A percentile compares a stretch with the other conserved stretches of the same genome.
Evolutionary conservation across 2,113 vertebrate species (phyloP).

Genomic region (Nibea albiflora): DNA sequence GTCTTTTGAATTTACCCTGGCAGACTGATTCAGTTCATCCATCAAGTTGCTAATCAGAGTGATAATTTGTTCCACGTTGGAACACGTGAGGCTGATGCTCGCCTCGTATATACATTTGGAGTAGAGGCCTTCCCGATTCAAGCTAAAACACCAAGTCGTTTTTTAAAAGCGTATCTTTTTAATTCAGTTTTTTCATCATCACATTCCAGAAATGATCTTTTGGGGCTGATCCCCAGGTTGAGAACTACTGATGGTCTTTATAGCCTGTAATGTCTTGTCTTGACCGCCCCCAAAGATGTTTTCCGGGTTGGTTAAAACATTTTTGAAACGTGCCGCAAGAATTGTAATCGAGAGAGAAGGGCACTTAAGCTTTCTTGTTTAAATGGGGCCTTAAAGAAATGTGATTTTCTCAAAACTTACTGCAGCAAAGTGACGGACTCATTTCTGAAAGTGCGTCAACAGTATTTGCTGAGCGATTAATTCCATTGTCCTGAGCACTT

Average conservation of each 20-base stretch:
- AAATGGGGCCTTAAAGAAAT: slow-evolving; percentile 73
- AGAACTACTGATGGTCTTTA: slow-evolving; percentile 19
- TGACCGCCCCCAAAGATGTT: neutral
- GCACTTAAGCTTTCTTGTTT: slow-evolving; percentile 39
- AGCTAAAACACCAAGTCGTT: slow-evolving; percentile 20
- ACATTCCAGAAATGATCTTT: slow-evolving; percentile 14
- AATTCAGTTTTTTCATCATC: neutral
- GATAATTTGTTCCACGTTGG: slow-evolving; percentile 76
- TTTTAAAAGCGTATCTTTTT: neutral
- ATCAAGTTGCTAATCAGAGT: slow-evolving; percentile 34
- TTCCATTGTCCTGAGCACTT: neutral
- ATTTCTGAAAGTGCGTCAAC: slow-evolving; percentile 20
- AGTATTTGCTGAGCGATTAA: slow-evolving; percentile 36
- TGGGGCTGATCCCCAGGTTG: neutral
- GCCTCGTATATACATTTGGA: slow-evolving; percentile 17
- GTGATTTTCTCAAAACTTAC: slow-evolving; percentile 38
- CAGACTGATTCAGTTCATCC: slow-evolving; percentile 13
- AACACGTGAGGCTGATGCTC: slow-evolving; percentile 49
- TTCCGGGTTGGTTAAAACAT: slow-evolving; percentile 23
- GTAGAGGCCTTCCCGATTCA: neutral
- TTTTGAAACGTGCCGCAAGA: slow-evolving; percentile 37
- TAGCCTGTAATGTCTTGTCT: slow-evolving; percentile 6
- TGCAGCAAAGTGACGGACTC: slow-evolving; percentile 21
- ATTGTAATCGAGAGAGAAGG: slow-evolving; percentile 34
- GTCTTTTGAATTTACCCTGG: slow-evolving; percentile 52